Percentiles rank a stretch among this genome's conserved stretches.
These are phyloP conservation scores for Eutolmus rufibarbis DNA, from an alignment of 2,888 invertebrate species.

Conservation along the genomic window DNA sequence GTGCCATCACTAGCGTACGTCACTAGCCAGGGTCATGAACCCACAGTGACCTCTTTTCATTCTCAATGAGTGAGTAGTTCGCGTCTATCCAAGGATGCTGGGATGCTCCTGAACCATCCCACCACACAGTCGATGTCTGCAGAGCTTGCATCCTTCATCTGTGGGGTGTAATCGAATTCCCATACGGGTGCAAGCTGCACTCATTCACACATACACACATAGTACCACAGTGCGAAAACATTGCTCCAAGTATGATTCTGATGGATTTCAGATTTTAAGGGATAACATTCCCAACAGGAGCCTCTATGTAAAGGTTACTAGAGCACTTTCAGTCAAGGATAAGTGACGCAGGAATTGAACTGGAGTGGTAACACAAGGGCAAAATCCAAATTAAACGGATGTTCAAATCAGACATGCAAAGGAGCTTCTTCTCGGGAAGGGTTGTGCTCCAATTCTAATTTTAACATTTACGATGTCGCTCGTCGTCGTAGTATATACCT, in stretches of 20 bases:
- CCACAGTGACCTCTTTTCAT: not conserved
- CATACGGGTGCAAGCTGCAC: not conserved
- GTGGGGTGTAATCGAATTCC: not conserved
- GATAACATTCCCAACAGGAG: not conserved
- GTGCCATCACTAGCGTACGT: not conserved
- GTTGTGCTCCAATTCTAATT: not conserved
- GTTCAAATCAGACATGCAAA: not conserved
- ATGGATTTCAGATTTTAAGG: not conserved
- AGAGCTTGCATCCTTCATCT: not conserved
- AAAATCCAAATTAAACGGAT: not conserved
- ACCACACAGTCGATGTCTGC: not conserved
- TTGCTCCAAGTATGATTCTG: not conserved
- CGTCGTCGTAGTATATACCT: no score
- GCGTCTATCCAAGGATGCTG: not conserved
- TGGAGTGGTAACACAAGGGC: not conserved
- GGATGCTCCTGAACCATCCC: not conserved
- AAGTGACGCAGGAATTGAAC: not conserved
- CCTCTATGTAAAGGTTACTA: not conserved
- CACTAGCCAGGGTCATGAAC: not conserved
- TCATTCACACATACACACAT: not conserved
- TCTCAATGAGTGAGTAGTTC: not conserved
- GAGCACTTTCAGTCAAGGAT: not conserved
- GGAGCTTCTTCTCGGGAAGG: not conserved
- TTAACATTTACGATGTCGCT: not conserved
- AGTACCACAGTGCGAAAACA: not conserved